Percentiles rank a stretch among this genome's conserved stretches.
These are phyloP conservation scores for Pristionchus japonicus DNA, from an alignment of 2,888 invertebrate species.

Conservation along the genomic window DNA sequence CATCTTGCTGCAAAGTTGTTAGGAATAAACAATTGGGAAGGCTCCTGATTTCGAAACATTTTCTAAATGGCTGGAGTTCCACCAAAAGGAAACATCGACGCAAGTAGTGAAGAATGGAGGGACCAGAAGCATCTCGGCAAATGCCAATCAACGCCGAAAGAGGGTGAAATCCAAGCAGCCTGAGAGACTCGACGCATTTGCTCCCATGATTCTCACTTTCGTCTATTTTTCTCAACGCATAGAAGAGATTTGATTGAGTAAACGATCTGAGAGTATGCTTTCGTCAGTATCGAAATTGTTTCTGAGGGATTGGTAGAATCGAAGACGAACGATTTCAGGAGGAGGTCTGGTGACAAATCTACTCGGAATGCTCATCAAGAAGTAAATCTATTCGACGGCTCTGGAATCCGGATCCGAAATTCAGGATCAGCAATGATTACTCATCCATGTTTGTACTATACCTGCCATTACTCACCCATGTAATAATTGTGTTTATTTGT, in stretches of 20 bases:
- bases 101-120: no score
- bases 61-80: no score
- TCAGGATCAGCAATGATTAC: background rate
- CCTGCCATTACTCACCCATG: background rate
- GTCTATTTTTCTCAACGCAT: background rate
- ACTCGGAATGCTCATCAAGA: slow-evolving; percentile 1
- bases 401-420: background rate
- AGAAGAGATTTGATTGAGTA: background rate
- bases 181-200: background rate
- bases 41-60: no score
- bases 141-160: background rate
- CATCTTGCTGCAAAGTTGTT: no score
- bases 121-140: background rate
- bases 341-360: background rate
- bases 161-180: background rate
- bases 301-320: no score
- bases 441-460: background rate
- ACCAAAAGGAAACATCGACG: no score
- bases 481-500: background rate
- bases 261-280: background rate
- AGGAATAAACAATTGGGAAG: no score
- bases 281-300: background rate
- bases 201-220: background rate
- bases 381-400: background rate
- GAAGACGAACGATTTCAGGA: background rate